Conservation (phyloP, 2,797 vertebrate species). For the Danio kyathit region DNA sequence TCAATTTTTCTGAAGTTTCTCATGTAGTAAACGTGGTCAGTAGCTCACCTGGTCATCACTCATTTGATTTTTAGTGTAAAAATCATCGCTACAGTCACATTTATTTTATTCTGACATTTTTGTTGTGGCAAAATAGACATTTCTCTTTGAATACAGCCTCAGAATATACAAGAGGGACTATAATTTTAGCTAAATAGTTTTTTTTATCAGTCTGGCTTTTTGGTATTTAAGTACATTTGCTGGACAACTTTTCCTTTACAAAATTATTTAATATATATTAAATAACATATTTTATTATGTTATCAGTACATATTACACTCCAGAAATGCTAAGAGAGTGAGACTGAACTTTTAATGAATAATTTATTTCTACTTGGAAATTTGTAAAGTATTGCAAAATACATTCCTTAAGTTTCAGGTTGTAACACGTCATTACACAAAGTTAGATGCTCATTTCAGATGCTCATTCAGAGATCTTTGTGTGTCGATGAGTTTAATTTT, state of each 20-base stretch:
- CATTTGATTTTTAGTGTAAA: too few relatives aligned
- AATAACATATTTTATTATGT: neutral
- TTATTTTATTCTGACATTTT: too few relatives aligned
- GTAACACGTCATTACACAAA: conserved; percentile 19
- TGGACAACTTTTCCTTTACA: neutral
- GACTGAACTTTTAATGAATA: conserved; percentile 7
- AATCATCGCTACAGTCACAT: too few relatives aligned
- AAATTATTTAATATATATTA: neutral
- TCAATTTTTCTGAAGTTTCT: too few relatives aligned
- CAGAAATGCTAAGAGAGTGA: neutral
- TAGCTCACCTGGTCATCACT: too few relatives aligned
- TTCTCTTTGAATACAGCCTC: too few relatives aligned
- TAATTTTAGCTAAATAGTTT: too few relatives aligned
- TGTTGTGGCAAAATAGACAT: too few relatives aligned
- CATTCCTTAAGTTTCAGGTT: conserved; percentile 32
- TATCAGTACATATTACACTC: neutral
- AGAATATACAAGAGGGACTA: too few relatives aligned
- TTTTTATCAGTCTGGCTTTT: neutral
- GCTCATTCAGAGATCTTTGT: conserved; percentile 4
- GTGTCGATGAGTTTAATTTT: neutral
- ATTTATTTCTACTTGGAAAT: neutral
- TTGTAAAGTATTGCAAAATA: conserved; percentile 17
- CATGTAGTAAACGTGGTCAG: too few relatives aligned
- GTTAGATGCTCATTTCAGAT: neutral
- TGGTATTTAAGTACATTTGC: neutral